Evolutionary conservation across 2,888 invertebrate species (phyloP), one percentile per base, ranked within the genome.

Genomic region (Oligia fasciuncula): DNA sequence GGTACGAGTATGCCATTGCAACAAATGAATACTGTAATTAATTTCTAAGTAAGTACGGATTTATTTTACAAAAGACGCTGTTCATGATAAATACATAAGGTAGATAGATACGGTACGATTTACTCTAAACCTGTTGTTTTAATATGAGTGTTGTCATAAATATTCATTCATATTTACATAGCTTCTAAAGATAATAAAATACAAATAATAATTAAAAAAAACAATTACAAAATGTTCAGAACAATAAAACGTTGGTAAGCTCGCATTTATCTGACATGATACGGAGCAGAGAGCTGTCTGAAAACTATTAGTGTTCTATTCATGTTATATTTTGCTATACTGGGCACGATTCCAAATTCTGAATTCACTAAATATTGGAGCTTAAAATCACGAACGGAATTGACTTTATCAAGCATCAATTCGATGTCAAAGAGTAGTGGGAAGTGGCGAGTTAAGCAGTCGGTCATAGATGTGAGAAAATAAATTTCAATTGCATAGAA

Each of bases 401-500:
- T 74, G 77, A 83, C 76, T 81, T 84, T 81, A 85, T 78, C 80
- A 81, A 72, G 62, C 76, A 78, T 85, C 80, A 79, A 85, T 87
- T 83, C 63, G 70, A 81, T 76, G 85, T 85, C 85, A 88, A 87
- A 82, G 83, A 74, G 80, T 75, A 67, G 68, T 62, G 69, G 77
- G 62, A 83, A 84, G 72, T 78, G 73, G 74, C 17, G 73, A 83
- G 74, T 72, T 77, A 80, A 76, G 76, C 74, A 76, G 69, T 82
- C 29, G 65, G 54, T 79, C 63, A 74, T 75, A 79, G 79, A 88
- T 73, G 86, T 43, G 82, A 76, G 73, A 84, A 85, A 88, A 81
- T 85, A 84, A 78, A 87, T 87, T 86, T 83, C 77, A 81, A 80
- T 83, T 81, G 81, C 85, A 85, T 87, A 80, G 85, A 81, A 81